These are phyloP conservation scores for Diglossa cyanea DNA, from an alignment of 2,797 vertebrate species.

Conservation along the genomic window DNA sequence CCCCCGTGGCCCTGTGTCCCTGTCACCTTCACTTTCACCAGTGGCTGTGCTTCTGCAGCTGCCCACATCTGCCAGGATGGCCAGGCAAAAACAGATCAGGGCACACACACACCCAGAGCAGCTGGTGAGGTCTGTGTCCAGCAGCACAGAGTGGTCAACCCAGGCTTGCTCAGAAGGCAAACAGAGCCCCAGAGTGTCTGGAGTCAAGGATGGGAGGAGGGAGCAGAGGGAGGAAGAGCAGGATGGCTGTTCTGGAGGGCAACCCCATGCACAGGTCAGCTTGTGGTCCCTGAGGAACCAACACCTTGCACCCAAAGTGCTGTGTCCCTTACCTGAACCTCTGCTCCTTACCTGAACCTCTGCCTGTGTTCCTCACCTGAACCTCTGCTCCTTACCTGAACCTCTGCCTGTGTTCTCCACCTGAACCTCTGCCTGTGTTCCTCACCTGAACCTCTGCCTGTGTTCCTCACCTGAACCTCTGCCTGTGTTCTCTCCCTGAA, in stretches of 20 bases:
- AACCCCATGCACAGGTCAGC: background rate
- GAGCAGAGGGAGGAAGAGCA: background rate
- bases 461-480: background rate
- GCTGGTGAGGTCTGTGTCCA: accelerated
- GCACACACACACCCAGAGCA: background rate
- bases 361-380: too few species aligned
- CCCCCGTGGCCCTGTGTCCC: accelerated
- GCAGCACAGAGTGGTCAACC: accelerated
- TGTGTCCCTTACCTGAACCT: background rate
- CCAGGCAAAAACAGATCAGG: background rate
- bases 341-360: too few species aligned
- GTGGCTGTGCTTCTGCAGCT: background rate
- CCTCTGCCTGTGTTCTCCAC: too few species aligned
- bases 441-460: too few species aligned
- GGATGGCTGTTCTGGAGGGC: background rate
- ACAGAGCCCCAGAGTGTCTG: accelerated
- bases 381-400: too few species aligned
- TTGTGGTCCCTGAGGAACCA: background rate
- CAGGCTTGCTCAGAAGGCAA: accelerated
- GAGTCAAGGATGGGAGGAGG: background rate
- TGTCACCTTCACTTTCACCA: background rate
- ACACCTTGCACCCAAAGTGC: background rate
- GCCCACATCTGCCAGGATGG: accelerated
- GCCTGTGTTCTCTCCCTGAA: background rate
- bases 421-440: background rate